phyloP scores from a whole-genome alignment of 1,140 invertebrate species.

The Leptonema lineaticorne region DNA sequence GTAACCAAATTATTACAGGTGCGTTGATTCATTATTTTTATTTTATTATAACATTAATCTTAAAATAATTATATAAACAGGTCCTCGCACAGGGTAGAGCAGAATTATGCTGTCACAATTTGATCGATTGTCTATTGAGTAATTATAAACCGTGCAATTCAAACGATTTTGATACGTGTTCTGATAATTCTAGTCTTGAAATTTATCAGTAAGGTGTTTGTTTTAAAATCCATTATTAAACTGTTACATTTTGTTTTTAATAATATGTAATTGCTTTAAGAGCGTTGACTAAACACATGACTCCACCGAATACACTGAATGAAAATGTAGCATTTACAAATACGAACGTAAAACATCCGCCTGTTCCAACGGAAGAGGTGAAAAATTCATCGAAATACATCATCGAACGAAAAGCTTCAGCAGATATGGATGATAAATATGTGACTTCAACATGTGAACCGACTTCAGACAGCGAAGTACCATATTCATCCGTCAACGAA shows the following conservation, averaged over 20 bases:
- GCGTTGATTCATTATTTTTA: constrained; percentile 32
- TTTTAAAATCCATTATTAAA: not conserved
- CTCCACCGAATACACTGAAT: constrained; percentile 47
- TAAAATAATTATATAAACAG: constrained; percentile 40
- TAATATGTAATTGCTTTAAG: constrained; percentile 41
- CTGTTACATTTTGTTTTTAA: not conserved
- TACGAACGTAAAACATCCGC: not conserved
- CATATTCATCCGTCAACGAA: constrained; percentile 50
- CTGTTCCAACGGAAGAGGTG: constrained; percentile 41
- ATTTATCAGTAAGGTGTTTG: constrained; percentile 58
- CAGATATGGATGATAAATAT: constrained; percentile 24
- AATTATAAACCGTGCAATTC: constrained; percentile 51
- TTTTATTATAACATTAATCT: constrained; percentile 14
- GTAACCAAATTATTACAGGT: constrained; percentile 55
- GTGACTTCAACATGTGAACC: constrained; percentile 43
- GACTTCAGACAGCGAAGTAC: constrained; percentile 52
- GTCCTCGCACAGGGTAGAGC: constrained; percentile 52
- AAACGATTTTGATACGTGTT: constrained; percentile 47
- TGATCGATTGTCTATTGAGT: constrained; percentile 54
- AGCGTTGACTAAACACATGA: constrained; percentile 55
- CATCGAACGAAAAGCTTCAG: constrained; percentile 39
- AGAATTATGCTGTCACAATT: constrained; percentile 52
- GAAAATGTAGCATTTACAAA: constrained; percentile 21
- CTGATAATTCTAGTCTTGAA: constrained; percentile 52
- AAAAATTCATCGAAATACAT: constrained; percentile 48